Conservation (phyloP, 2,888 invertebrate species). For the Oasisia sp. region DNA sequence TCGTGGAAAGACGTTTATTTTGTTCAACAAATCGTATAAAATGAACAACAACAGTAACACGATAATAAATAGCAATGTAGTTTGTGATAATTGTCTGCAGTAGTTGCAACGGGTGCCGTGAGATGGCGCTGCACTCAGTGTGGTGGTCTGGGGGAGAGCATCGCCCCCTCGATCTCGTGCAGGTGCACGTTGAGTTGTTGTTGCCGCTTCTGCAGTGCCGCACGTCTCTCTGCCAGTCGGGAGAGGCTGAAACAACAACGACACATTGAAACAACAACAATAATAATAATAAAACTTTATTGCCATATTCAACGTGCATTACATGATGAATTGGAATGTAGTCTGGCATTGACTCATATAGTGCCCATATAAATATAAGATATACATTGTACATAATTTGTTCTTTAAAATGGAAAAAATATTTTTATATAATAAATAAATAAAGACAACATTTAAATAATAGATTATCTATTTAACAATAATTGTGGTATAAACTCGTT, state of each 20-base stretch:
- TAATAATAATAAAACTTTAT: no score
- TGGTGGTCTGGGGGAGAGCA: not conserved
- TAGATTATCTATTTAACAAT: no score
- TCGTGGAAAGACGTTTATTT: not conserved
- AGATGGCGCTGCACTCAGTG: not conserved
- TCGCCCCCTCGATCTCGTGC: not conserved
- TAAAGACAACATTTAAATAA: no score
- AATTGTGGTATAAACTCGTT: no score
- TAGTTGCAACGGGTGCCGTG: not conserved
- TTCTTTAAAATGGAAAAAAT: no score
- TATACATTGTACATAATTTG: no score
- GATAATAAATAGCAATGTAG: conserved; percentile 12
- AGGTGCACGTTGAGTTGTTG: not conserved
- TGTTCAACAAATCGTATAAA: not conserved
- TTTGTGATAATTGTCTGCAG: not conserved
- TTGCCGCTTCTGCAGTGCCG: not conserved
- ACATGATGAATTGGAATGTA: no score
- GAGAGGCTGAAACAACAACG: not conserved
- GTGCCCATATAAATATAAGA: no score
- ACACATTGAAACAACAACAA: not conserved
- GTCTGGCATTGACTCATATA: no score
- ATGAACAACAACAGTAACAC: not conserved
- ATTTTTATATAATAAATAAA: no score
- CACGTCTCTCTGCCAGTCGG: not conserved
- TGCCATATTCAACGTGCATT: no score